Percentiles rank a stretch among this genome's conserved stretches.
phyloP scores from a whole-genome alignment of 2,888 invertebrate genomes.

The Nasonovia ribisnigri region DNA sequence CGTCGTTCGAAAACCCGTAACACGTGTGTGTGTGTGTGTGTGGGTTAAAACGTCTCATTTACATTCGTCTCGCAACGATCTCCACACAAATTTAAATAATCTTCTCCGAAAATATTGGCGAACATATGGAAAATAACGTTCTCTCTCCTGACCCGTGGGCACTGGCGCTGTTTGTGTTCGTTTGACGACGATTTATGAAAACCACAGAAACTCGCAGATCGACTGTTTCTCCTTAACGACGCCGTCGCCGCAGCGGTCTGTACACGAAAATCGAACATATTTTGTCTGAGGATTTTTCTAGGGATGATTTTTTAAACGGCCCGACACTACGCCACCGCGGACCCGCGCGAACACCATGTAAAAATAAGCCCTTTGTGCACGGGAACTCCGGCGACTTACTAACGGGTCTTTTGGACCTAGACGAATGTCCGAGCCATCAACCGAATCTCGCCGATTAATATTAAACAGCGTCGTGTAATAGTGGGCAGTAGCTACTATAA shows the following conservation, averaged over 20 bases:
- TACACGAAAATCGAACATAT: not conserved
- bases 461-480: not conserved
- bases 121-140: not conserved
- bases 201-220: too few species aligned
- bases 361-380: not conserved
- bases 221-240: not conserved
- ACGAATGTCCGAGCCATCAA: not conserved
- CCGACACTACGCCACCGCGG: not conserved
- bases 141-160: not conserved
- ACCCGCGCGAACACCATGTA: too few species aligned
- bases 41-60: constrained; percentile 42
- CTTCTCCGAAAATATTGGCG: not conserved
- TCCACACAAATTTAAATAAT: constrained; percentile 18
- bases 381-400: not conserved
- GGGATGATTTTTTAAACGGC: not conserved
- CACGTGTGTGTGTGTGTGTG: not conserved
- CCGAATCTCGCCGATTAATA: not conserved
- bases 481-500: not conserved
- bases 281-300: too few species aligned
- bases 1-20: not conserved
- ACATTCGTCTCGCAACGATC: not conserved
- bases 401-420: not conserved
- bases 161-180: not conserved
- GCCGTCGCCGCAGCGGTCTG: not conserved
- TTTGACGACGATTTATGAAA: not conserved